Base-by-base conservation (phyloP, 2,888 invertebrate species). In the Clitarchus hookeri region DNA sequence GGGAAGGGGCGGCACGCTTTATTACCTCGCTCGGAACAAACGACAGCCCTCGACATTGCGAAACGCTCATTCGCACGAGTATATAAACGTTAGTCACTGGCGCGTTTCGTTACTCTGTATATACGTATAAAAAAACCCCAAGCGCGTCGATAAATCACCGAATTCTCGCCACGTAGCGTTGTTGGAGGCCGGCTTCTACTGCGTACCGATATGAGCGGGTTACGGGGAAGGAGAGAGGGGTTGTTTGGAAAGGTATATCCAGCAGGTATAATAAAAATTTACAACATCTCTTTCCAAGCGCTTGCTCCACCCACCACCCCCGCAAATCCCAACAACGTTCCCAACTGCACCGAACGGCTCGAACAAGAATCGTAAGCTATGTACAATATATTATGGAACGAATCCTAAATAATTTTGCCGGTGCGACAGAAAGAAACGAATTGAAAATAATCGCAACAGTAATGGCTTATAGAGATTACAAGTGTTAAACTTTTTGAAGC, bases 231-330 rank as follows among this genome's bases (percentile, higher is more conserved):
- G 65, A 23, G 23, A 65, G 65, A n/a, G 65, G 65, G 65, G 65
- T n/a, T 48, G 48, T 48, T 48, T 48, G 65, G 16, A 19, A 23
- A 65, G 23, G 65, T 23, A 65, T n/a, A 65, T 65, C 16, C 65
- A 65, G 65, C 65, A 65, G 65, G 65, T 65, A n/a, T 65, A 65
- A 65, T 65, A 65, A 65, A 65, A n/a, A 65, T 65, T 65, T 65
- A 65, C 65, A 65, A 65, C 65, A 16, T 65, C 65, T 19, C 65
- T 19, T 65, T 19, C 65, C 65, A 23, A 23, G 65, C 65, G 65
- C 8, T n/a, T 65, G 0, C 2, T n/a, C 23, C n/a, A 65, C 16
- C 65, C 65, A 11, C n/a, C n/a, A 19, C 65, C 0, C 23, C 65
- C 65, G 8, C 3, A 16, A 2, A 53, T 8, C 13, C 53, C 65